A percentile compares a stretch with the other conserved stretches of the same genome.
Evolutionary conservation across 2,888 invertebrate species (phyloP).

Genomic region (Ormyrus rosae): DNA sequence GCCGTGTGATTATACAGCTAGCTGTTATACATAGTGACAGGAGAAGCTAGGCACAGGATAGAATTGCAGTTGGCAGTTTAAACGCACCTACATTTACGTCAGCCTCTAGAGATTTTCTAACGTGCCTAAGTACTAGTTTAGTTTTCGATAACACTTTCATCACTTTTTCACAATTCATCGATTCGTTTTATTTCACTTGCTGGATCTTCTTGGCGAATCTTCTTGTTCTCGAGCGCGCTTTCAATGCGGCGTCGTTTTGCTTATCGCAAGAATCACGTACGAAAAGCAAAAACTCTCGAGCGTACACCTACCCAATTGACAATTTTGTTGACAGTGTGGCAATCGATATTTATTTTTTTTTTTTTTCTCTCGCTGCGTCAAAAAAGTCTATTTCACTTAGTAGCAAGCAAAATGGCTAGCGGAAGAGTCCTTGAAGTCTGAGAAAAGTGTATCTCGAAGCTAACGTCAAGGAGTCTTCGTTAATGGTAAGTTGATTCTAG

Average conservation of each 20-base stretch:
- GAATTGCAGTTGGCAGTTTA: constrained; percentile 70
- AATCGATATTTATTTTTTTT: neutral
- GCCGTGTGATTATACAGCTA: constrained; percentile 75
- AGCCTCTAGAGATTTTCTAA: constrained; percentile 59
- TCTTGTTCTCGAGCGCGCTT: constrained; percentile 12
- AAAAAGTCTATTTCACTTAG: constrained; percentile 15
- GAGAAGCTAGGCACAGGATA: constrained; percentile 76
- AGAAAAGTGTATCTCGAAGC: neutral
- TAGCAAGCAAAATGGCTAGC: constrained; percentile 50
- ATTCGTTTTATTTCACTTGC: constrained; percentile 28
- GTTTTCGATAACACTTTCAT: constrained; percentile 26
- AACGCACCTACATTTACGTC: constrained; percentile 67
- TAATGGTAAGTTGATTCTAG: constrained; percentile 40
- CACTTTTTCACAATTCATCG: neutral
- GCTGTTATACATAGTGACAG: constrained; percentile 76
- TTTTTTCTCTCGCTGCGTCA: constrained; percentile 11
- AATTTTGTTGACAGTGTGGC: constrained; percentile 26
- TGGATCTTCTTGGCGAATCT: constrained; percentile 16
- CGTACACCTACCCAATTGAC: constrained; percentile 9
- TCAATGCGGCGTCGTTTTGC: constrained; percentile 3
- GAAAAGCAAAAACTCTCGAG: constrained; percentile 32
- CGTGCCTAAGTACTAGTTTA: constrained; percentile 58
- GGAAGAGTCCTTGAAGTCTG: constrained; percentile 22
- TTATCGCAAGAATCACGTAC: constrained; percentile 23
- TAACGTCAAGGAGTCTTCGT: constrained; percentile 33